Percentiles rank a stretch among this genome's conserved stretches.
Conservation (phyloP, 2,888 invertebrate genomes). For the Gymnoscelis rufifasciata region DNA sequence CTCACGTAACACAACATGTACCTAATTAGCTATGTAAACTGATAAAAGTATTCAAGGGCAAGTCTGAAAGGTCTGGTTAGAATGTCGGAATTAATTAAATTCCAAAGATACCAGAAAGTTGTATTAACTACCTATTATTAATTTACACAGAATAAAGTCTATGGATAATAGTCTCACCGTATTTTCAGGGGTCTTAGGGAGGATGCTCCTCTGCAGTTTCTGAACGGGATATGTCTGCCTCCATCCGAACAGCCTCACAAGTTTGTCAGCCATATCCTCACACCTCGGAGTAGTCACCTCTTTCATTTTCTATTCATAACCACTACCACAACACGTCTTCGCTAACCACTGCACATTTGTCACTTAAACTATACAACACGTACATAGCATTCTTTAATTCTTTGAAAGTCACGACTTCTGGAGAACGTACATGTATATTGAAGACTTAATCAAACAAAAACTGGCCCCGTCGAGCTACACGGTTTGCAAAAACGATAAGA, state of each 20-base stretch:
- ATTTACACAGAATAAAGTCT: no score
- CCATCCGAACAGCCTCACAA: constrained; percentile 88
- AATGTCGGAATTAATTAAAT: no score
- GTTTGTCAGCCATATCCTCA: constrained; percentile 87
- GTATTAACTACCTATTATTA: no score
- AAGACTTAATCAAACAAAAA: constrained; percentile 12
- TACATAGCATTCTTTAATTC: neutral
- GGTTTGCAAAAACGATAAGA: constrained; percentile 18
- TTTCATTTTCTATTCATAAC: constrained; percentile 63
- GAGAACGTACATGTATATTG: constrained; percentile 1
- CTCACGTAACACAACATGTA: neutral
- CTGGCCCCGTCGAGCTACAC: constrained; percentile 11
- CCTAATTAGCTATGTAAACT: constrained; percentile 12
- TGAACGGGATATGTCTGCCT: constrained; percentile 89
- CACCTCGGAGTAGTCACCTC: constrained; percentile 82
- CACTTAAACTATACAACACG: neutral
- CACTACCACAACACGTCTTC: constrained; percentile 9
- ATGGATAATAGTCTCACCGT: constrained; percentile 41
- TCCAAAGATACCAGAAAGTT: no score
- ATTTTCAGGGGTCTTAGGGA: constrained; percentile 64
- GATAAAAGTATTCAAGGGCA: constrained; percentile 14
- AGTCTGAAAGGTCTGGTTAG: constrained; percentile 4
- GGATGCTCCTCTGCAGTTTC: constrained; percentile 82
- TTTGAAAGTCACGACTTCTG: neutral
- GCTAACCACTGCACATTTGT: constrained; percentile 4